These are phyloP conservation scores for Molorchus minor DNA, from an alignment of 2,888 invertebrate genomes.

Conservation along the genomic window DNA sequence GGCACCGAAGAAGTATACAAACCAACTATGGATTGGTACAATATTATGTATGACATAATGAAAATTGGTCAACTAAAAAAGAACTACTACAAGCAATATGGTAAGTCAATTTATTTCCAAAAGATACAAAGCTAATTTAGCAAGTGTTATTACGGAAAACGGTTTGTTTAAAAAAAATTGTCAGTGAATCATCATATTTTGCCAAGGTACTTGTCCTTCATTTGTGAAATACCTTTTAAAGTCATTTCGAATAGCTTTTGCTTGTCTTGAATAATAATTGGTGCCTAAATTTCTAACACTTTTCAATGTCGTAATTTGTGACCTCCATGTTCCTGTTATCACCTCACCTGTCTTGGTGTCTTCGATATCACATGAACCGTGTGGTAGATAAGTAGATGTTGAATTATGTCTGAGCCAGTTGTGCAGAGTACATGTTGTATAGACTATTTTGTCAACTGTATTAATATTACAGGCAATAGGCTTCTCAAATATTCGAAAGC, in stretches of 20 bases:
- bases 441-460: constrained; percentile 22
- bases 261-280: too few species aligned
- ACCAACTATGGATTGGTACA: too few species aligned
- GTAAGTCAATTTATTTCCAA: too few species aligned
- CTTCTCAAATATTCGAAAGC: constrained; percentile 41
- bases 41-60: too few species aligned
- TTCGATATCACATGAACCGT: neutral
- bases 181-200: too few species aligned
- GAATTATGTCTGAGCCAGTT: neutral
- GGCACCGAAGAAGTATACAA: too few species aligned
- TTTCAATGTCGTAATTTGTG: neutral
- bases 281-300: too few species aligned
- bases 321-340: neutral
- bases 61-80: too few species aligned
- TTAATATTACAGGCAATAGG: constrained; percentile 16
- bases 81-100: too few species aligned
- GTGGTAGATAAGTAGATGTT: neutral
- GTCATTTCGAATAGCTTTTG: neutral
- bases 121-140: too few species aligned
- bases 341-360: neutral
- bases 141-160: too few species aligned
- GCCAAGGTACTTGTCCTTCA: neutral
- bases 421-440: neutral
- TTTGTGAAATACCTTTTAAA: neutral
- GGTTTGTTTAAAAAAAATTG: too few species aligned